Base-by-base conservation (phyloP, 2,888 invertebrate genomes). In the Athalia circularis region DNA sequence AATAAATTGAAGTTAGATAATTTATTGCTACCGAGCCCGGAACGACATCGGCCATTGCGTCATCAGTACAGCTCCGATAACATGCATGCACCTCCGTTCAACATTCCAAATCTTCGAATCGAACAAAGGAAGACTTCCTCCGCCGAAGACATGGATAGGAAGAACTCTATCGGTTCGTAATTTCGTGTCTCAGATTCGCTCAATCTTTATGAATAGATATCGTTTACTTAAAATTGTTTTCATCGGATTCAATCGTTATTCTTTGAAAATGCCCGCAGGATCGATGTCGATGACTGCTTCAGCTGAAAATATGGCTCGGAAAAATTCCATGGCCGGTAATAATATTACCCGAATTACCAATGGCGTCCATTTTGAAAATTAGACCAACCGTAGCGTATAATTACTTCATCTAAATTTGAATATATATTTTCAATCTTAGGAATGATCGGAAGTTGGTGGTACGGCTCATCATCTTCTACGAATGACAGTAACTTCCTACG, bases 101-200 rank as follows among this genome's bases (percentile, higher is more conserved):
- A 95, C 89, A 96, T 97, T 85, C 97, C 97, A n/a, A 96, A 96
- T 90, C 91, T 96, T 83, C 94, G 96, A 77, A 95, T 96, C 80
- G 96, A 96, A 86, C 95, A 96, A 87, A 93, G 97, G 83, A 97
- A 97, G 91, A 97, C 97, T 2, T 96, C 96, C 65, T 96, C 96
- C 85, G 97, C 97, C 5, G 97, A 97, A 89, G 96, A 97, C 87
- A 96, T 97, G 96, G 96, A 96, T 43, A 93, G 96, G 85, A 96
- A 96, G 90, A 96, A 96, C 88, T 96, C 96, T 7, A 94, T 95
- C 86, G 94, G 95, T 93, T 91, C 88, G 89, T 29, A 29, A 29
- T 79, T 62, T 70, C 0, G 4, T 8, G 11, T 9, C 75, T 54
- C 54, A 54, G 8, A n/a, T n/a, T 54, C 4, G 54, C n/a, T 54